phyloP scores from a whole-genome alignment of 2,888 invertebrate genomes.

The Zelleria hepariella region DNA sequence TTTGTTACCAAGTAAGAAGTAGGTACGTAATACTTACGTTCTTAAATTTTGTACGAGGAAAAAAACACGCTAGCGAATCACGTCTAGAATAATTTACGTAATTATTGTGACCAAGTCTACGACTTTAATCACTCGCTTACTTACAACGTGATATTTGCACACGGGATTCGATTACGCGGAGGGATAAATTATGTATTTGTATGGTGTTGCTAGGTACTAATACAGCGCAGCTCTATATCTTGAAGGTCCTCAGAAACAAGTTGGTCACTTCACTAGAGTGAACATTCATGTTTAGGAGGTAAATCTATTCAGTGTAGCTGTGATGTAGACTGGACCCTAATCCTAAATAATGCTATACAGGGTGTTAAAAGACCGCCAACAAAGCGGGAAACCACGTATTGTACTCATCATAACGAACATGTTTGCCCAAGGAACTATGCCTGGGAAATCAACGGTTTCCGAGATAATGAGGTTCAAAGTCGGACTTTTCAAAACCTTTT shows the following conservation, averaged over 20 bases:
- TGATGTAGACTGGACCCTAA: no score
- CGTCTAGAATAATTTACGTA: background rate
- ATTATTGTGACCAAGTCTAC: conserved; percentile 2
- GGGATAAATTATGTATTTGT: background rate
- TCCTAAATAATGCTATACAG: no score
- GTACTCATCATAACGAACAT: no score
- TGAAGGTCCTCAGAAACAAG: background rate
- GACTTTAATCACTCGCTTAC: conserved; percentile 8
- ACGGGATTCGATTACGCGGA: conserved; percentile 19
- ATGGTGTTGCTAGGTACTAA: background rate
- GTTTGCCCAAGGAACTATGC: no score
- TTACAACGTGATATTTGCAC: conserved; percentile 17
- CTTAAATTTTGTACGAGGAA: background rate
- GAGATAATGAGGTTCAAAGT: no score
- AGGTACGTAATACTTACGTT: background rate
- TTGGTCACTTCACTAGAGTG: no score
- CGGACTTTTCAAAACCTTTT: no score
- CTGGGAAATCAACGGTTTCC: no score
- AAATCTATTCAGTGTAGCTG: no score
- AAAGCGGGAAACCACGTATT: no score
- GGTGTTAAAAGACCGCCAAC: no score
- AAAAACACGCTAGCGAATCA: background rate
- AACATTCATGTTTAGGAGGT: no score
- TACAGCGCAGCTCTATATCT: background rate
- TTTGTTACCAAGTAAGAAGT: background rate